A percentile compares a stretch with the other conserved stretches of the same genome.
phyloP scores from a whole-genome alignment of 2,113 vertebrate species.

The Podocnemis expansa region DNA sequence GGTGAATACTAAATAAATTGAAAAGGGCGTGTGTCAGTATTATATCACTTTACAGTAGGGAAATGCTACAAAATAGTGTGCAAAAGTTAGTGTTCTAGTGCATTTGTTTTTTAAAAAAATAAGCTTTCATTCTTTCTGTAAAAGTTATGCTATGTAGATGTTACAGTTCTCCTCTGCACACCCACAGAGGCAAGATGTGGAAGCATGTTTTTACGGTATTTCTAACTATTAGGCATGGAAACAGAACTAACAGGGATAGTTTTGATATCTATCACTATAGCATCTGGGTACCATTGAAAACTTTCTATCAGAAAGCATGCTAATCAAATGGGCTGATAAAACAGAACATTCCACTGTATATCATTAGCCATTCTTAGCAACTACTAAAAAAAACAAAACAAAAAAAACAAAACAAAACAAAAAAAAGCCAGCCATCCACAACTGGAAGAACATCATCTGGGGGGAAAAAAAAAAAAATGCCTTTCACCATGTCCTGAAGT shows the following conservation, averaged over 20 bases:
- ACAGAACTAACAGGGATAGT: neutral
- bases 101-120: neutral
- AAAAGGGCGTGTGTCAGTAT: constrained; percentile 25
- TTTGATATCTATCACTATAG: neutral
- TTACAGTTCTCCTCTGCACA: neutral
- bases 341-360: neutral
- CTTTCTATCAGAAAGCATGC: neutral
- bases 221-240: neutral
- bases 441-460: neutral
- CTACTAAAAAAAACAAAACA: fast-evolving
- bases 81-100: neutral
- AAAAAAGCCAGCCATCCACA: neutral
- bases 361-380: neutral
- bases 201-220: neutral
- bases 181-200: neutral
- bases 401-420: too few relatives aligned
- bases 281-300: neutral
- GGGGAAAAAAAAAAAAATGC: neutral
- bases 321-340: neutral
- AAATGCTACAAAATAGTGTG: neutral
- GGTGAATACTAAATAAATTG: constrained; percentile 11
- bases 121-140: neutral
- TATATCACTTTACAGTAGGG: constrained; percentile 15
- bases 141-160: neutral
- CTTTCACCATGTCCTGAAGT: neutral